Percentiles rank a stretch among this genome's conserved stretches.
Conservation (phyloP, 53 echinoderm and acorn worm species). For the Hippasteria phrygiana region DNA sequence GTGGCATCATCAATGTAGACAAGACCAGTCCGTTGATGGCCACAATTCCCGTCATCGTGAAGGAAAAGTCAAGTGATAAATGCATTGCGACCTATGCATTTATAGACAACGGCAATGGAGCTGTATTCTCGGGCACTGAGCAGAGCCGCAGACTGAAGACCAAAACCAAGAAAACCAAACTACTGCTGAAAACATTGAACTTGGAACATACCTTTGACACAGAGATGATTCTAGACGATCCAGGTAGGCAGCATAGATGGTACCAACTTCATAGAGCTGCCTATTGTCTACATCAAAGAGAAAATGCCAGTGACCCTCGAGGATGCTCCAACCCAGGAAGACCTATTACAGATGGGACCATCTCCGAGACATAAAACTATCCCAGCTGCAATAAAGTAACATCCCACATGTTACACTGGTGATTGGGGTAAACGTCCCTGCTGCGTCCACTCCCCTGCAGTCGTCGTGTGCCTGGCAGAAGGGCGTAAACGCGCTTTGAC, state of each 20-base stretch:
- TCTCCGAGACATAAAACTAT: slow-evolving; percentile 56
- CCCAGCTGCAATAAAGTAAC: neutral
- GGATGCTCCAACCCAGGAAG: slow-evolving; percentile 68
- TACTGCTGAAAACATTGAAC: slow-evolving; percentile 66
- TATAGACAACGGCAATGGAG: slow-evolving; percentile 69
- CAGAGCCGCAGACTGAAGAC: slow-evolving; percentile 13
- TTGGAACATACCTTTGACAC: slow-evolving; percentile 42
- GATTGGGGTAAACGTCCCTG: slow-evolving; percentile 72
- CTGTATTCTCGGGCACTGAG: slow-evolving; percentile 59
- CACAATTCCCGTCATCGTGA: slow-evolving; percentile 55
- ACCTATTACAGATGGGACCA: slow-evolving; percentile 63
- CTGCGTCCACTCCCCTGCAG: slow-evolving; percentile 61
- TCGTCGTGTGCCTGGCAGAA: too few species aligned
- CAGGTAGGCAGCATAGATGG: slow-evolving; percentile 52
- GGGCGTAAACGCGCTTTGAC: too few species aligned
- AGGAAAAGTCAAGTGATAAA: slow-evolving; percentile 50
- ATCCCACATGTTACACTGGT: slow-evolving; percentile 67
- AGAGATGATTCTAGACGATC: slow-evolving; percentile 51
- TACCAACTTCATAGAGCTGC: slow-evolving; percentile 46
- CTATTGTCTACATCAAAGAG: slow-evolving; percentile 67
- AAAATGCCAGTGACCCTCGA: slow-evolving; percentile 61
- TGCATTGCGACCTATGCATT: slow-evolving; percentile 68
- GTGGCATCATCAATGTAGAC: neutral
- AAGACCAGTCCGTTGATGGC: slow-evolving; percentile 45
- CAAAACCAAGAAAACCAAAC: slow-evolving; percentile 51